Percentiles rank a stretch among this genome's conserved stretches.
phyloP scores from a whole-genome alignment of 2,113 vertebrate species.

The Dascyllus trimaculatus region DNA sequence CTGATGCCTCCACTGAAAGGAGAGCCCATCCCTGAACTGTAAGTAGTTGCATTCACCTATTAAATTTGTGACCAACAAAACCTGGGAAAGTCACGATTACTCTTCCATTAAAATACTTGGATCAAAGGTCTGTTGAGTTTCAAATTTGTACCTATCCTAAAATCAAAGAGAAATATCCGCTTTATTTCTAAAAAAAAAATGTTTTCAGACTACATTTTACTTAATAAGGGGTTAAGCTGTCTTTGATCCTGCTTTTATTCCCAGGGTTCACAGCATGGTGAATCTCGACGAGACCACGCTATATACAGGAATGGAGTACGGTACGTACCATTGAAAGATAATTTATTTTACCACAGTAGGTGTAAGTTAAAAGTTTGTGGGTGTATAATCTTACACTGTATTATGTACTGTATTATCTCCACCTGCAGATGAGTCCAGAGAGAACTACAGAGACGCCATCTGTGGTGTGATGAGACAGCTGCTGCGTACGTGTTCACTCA shows the following conservation, averaged over 20 bases:
- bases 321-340: conserved; percentile 70
- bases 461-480: conserved; percentile 91
- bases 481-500: conserved; percentile 88
- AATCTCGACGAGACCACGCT: conserved; percentile 93
- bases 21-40: conserved; percentile 92
- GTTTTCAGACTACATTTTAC: background rate
- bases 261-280: conserved; percentile 93
- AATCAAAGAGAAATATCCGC: background rate
- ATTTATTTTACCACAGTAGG: background rate
- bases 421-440: conserved; percentile 87
- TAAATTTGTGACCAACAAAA: background rate
- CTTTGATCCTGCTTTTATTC: background rate
- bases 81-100: background rate
- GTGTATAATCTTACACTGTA: conserved; percentile 4
- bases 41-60: conserved; percentile 66
- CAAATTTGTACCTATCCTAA: background rate
- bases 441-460: conserved; percentile 93
- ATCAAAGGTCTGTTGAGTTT: background rate
- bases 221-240: background rate
- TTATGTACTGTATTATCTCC: conserved; percentile 36
- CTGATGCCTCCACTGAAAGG: conserved; percentile 93
- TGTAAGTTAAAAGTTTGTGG: background rate
- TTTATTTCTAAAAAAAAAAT: background rate
- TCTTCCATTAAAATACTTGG: background rate
- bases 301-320: conserved; percentile 91